Percentiles rank a stretch among this genome's conserved stretches.
Evolutionary conservation across 2,888 invertebrate species (phyloP).

Genomic region (Nymphalis c-album): DNA sequence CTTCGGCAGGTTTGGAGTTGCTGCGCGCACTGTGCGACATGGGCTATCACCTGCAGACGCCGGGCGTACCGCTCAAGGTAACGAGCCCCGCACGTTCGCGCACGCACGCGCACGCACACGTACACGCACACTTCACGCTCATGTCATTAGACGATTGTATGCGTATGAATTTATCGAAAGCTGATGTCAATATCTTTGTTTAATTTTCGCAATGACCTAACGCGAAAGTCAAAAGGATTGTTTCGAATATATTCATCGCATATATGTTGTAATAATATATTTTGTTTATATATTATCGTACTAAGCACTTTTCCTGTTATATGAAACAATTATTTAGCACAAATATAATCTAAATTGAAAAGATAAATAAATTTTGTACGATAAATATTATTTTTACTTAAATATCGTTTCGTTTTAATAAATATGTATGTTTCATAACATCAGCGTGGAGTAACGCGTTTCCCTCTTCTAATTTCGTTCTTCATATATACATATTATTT

Average conservation of each 20-base stretch:
- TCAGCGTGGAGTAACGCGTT: conserved; percentile 10
- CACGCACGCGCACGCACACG: conserved; percentile 15
- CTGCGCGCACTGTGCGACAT: conserved; percentile 85
- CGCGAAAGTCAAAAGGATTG: too few species aligned
- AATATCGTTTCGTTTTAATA: neutral
- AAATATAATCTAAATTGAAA: too few species aligned
- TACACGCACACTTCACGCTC: conserved; percentile 10
- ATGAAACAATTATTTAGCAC: too few species aligned
- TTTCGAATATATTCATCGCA: too few species aligned
- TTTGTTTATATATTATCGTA: too few species aligned
- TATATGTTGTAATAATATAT: too few species aligned
- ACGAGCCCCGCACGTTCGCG: conserved; percentile 47
- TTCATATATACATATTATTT: conserved; percentile 13
- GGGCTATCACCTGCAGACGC: conserved; percentile 87
- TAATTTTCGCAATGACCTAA: too few species aligned
- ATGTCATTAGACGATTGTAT: conserved; percentile 16
- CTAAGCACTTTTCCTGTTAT: too few species aligned
- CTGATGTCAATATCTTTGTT: neutral
- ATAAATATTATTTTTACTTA: neutral
- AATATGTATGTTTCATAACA: conserved; percentile 7
- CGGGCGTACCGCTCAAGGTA: conserved; percentile 85
- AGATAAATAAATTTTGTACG: too few species aligned
- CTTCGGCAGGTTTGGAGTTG: conserved; percentile 77
- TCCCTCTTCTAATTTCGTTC: conserved; percentile 4
- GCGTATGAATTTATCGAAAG: neutral